phyloP scores from a whole-genome alignment of 37 sponge, comb jelly and placozoan genomes.

The Cliona cf. orientalis region DNA sequence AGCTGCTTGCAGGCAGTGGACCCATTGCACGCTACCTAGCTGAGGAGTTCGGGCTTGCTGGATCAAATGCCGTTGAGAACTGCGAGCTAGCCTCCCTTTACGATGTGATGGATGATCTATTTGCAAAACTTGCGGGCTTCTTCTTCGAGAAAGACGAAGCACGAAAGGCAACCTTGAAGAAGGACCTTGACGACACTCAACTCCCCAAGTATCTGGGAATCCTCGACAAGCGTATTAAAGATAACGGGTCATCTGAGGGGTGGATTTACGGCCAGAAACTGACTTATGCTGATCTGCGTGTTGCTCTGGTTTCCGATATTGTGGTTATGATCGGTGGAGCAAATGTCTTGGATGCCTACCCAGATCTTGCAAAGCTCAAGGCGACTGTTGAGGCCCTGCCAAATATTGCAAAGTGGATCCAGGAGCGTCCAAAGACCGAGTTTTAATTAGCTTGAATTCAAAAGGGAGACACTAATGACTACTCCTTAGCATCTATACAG shows the following conservation, averaged over 20 bases:
- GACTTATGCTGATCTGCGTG: constrained; percentile 44
- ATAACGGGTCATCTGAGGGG: constrained; percentile 2
- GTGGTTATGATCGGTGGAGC: not conserved
- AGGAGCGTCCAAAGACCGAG: constrained; percentile 50
- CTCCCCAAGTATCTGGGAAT: constrained; percentile 15
- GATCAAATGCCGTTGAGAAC: constrained; percentile 43
- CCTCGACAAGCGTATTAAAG: constrained; percentile 15
- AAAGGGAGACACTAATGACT: too few relatives aligned
- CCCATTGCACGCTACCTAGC: constrained; percentile 59
- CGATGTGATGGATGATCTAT: constrained; percentile 35
- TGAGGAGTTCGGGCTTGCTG: constrained; percentile 60
- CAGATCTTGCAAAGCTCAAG: constrained; percentile 35
- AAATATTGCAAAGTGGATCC: constrained; percentile 66
- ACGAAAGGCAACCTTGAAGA: constrained; percentile 17
- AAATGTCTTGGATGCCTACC: constrained; percentile 16
- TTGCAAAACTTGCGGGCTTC: not conserved
- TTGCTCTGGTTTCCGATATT: not conserved
- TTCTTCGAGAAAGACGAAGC: constrained; percentile 58
- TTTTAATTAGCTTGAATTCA: too few relatives aligned
- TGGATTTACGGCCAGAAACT: constrained; percentile 44
- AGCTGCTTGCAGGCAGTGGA: constrained; percentile 50
- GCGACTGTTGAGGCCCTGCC: constrained; percentile 38
- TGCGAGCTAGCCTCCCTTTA: constrained; percentile 32
- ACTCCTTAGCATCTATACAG: too few relatives aligned
- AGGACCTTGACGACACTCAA: constrained; percentile 18